Base-by-base conservation (phyloP, 1,140 invertebrate species). In the Ceratina australensis region DNA sequence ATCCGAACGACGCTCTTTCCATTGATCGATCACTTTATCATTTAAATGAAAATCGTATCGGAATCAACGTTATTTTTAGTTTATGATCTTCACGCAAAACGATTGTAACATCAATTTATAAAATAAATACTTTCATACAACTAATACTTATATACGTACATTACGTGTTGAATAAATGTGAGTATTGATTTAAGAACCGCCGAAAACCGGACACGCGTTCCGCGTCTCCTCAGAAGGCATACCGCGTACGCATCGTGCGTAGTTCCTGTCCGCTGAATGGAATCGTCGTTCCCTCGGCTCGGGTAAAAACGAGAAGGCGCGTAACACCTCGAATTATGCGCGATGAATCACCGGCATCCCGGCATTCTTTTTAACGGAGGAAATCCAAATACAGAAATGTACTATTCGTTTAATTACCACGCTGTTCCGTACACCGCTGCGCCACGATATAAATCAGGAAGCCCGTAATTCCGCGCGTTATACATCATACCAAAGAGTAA, bases 191-290 rank as follows among this genome's bases (percentile, higher is more conserved):
- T n/a, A 69, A 57, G 33, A 54, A 64, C 26, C 49, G 50, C 65
- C 49, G 42, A 66, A 60, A 69, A 68, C 15, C 42, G 47, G 54
- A 33, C 61, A 52, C 65, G 49, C 12, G 47, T n/a, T 12, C 4
- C 5, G 13, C 59, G 26, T 47, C 20, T 65, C 16, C 7, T 12
- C 20, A 13, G 52, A 56, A 49, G 33, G 67, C 72, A 86, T 86
- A 85, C 83, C 77, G 71, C 26, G 64, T 63, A 80, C 52, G 78
- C 83, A 72, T 59, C 68, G 59, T 22, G 60, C 84, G 78, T 80
- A 74, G 61, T 83, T 86, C 83, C 83, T 78, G 84, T 22, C 20
- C 56, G 26, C 18, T 33, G 68, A 56, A 80, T 80, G 61, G 69
- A 50, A 64, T 69, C 33, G 60, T 61, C 33, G 64, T 73, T 56